Evolutionary conservation across 2,113 vertebrate species (phyloP).

Genomic region (Crotophaga sulcirostris): DNA sequence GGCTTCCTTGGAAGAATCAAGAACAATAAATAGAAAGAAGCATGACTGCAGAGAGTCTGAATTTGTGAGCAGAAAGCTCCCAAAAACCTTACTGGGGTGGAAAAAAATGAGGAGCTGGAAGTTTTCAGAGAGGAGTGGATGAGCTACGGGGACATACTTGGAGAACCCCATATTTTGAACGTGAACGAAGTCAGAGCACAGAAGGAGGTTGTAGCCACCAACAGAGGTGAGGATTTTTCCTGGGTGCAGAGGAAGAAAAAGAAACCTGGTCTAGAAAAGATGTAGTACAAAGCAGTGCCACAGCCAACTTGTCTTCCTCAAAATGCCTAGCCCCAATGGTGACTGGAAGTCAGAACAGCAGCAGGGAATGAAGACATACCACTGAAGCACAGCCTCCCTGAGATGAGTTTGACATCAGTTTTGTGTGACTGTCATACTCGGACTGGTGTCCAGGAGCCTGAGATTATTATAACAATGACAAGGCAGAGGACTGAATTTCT

Average conservation of each 20-base stretch:
- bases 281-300: background rate
- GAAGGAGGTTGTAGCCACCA: background rate
- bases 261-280: background rate
- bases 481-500: background rate
- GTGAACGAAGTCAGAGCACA: background rate
- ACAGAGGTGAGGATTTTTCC: background rate
- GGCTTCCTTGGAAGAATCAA: background rate
- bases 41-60: background rate
- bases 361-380: background rate
- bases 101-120: background rate
- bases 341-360: fast-evolving
- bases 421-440: background rate
- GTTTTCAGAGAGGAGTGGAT: background rate
- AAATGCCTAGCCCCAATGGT: background rate
- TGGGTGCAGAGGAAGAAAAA: background rate
- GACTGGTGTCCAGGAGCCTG: slow-evolving; percentile 12
- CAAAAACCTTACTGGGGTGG: background rate
- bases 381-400: background rate
- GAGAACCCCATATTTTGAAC: fast-evolving
- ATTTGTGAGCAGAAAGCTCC: background rate
- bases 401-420: background rate
- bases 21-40: background rate
- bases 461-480: slow-evolving; percentile 15
- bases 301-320: background rate
- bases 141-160: fast-evolving